phyloP scores from a whole-genome alignment of 2,797 vertebrate genomes.

The Tokudaia muenninki region DNA sequence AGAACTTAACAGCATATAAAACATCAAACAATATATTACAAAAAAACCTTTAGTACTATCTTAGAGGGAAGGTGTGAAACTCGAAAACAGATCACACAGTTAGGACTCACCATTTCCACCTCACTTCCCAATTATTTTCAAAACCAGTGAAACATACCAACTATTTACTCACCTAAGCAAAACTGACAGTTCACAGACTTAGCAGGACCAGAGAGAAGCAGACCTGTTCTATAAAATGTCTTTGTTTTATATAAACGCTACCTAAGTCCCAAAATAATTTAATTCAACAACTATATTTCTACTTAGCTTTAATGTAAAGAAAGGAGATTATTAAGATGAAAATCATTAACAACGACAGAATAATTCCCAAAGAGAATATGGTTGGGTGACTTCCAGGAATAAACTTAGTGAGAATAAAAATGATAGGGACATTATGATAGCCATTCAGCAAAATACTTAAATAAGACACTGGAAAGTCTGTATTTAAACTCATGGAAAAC shows the following conservation, averaged over 20 bases:
- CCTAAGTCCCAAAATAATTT: slow-evolving; percentile 33
- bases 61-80: slow-evolving; percentile 58
- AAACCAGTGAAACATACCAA: slow-evolving; percentile 60
- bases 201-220: slow-evolving; percentile 66
- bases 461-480: slow-evolving; percentile 57
- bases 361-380: slow-evolving; percentile 46
- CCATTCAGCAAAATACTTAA: slow-evolving; percentile 49
- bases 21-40: slow-evolving; percentile 59
- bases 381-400: not conserved
- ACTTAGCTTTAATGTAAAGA: slow-evolving; percentile 61
- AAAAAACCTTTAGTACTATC: slow-evolving; percentile 48
- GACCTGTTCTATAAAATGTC: slow-evolving; percentile 56
- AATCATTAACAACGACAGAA: slow-evolving; percentile 53
- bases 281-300: slow-evolving; percentile 59
- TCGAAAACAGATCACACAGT: slow-evolving; percentile 8
- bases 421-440: slow-evolving; percentile 22
- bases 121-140: slow-evolving; percentile 71
- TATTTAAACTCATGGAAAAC: slow-evolving; percentile 54
- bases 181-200: slow-evolving; percentile 55
- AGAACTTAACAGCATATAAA: slow-evolving; percentile 67
- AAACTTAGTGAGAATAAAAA: slow-evolving; percentile 57
- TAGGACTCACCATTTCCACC: slow-evolving; percentile 47
- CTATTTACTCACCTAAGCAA: slow-evolving; percentile 66
- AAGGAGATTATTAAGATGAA: slow-evolving; percentile 41
- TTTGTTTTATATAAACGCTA: slow-evolving; percentile 62